A percentile compares a stretch with the other conserved stretches of the same genome.
phyloP scores from a whole-genome alignment of 2,797 vertebrate genomes.

The Chloroceryle inda region DNA sequence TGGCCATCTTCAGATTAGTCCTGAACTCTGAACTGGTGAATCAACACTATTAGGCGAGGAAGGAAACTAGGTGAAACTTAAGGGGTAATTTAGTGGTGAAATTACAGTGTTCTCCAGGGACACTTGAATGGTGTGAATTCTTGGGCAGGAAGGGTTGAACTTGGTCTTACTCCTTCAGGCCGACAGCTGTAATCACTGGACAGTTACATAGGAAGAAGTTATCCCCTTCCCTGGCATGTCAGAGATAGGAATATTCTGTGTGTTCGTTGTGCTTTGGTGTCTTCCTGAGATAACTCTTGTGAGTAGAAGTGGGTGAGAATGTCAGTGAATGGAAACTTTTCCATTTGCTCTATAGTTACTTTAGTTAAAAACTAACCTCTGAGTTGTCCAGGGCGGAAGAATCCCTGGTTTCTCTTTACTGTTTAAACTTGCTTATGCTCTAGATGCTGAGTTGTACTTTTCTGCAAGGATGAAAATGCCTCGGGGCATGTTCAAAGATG shows the following conservation, averaged over 20 bases:
- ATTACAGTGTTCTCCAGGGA: not conserved
- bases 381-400: not conserved
- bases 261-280: not conserved
- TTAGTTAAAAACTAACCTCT: not conserved
- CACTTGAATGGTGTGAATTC: not conserved
- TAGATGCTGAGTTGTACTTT: not conserved
- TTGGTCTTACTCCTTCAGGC: not conserved
- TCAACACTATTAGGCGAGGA: rapidly evolving
- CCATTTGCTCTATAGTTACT: not conserved
- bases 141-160: not conserved
- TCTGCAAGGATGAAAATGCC: not conserved
- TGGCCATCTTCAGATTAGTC: not conserved
- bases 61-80: not conserved
- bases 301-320: not conserved
- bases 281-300: not conserved
- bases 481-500: not conserved
- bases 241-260: not conserved
- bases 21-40: not conserved
- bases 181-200: not conserved
- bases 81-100: not conserved
- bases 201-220: not conserved
- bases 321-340: not conserved
- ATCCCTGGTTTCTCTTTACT: not conserved
- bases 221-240: not conserved
- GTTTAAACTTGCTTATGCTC: not conserved